Percentiles rank a stretch among this genome's conserved stretches.
Conservation (phyloP, 1,140 invertebrate species). For the Bombus affinis region DNA sequence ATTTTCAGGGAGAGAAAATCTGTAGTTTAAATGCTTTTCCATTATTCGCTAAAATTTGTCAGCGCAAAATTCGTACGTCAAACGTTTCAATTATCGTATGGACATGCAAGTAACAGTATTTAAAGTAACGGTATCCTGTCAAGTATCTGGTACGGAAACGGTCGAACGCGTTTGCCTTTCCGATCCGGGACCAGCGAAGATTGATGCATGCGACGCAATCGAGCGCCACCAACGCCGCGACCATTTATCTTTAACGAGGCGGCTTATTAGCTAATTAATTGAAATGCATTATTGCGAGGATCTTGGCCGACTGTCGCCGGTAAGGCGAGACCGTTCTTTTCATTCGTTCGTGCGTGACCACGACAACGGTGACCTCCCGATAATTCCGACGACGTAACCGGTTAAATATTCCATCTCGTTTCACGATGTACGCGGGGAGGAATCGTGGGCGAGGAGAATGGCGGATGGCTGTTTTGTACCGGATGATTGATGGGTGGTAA, state of each 20-base stretch:
- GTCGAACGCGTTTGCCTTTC: not conserved
- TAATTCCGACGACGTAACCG: slow-evolving; percentile 41
- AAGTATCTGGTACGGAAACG: not conserved
- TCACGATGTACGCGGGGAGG: slow-evolving; percentile 3
- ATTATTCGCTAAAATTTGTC: not conserved
- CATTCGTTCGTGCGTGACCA: slow-evolving; percentile 22
- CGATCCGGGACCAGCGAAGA: not conserved
- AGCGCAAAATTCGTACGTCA: not conserved
- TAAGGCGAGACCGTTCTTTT: slow-evolving; percentile 56
- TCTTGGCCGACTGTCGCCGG: slow-evolving; percentile 56
- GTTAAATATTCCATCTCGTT: slow-evolving; percentile 45
- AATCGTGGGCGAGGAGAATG: not conserved
- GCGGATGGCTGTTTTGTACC: not conserved
- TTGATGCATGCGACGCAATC: slow-evolving; percentile 22
- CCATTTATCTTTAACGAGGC: slow-evolving; percentile 65
- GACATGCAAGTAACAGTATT: not conserved
- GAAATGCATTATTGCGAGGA: slow-evolving; percentile 64
- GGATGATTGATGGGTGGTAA: slow-evolving; percentile 27
- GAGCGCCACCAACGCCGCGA: slow-evolving; percentile 62
- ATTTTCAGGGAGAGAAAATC: no score
- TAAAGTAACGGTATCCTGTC: not conserved
- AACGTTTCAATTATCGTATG: not conserved
- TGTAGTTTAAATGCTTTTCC: no score
- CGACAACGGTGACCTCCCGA: slow-evolving; percentile 29
- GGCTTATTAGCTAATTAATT: slow-evolving; percentile 72